Base-by-base conservation (phyloP, 2,797 vertebrate species). In the Novumbra hubbsi region DNA sequence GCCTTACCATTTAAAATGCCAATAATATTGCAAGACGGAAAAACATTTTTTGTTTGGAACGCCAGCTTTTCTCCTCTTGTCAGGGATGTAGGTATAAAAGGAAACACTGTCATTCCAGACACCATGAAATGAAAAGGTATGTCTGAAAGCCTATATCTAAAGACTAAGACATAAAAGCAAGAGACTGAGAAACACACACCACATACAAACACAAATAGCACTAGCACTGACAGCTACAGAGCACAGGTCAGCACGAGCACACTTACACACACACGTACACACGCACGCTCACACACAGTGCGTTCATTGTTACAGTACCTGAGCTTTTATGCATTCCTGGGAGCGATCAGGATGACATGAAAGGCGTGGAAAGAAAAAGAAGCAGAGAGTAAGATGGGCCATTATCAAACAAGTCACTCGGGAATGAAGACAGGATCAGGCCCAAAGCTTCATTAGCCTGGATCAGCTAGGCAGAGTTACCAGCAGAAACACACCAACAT, bases 271-370 rank as follows among this genome's bases (percentile, higher is more conserved):
- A 67, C 72, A 17, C 64, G 49, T 27, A 63, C 66, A 76, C 62
- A 88, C 68, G 83, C 68, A 86, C 73, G 85, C 70, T 82, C 72
- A 62, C 14, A 77, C 52, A 86, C 68, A 88, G 41, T 8, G 2
- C 34, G 81, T 81, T 87, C 94, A 92, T 66, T 85, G 90, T 94
- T 95, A 98, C 94, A 55, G 95, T 98, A 98, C 96, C 96, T 99
- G 95, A 88, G 94, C 89, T 95, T 98, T 98, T 96, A 94, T 93
- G 95, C 95, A 96, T 96, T 96, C 95, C 97, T 97, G 94, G 89
- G 91, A 94, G 95, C 55, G 17, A 21, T 94, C 96, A 92, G 92
- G 93, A 94, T 96, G 94, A 94, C 94, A 95, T 94, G 93, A 93
- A 90, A 94, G 95, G 93, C 92, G 91, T 95, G 93, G 83, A 95